Evolutionary conservation across 2,113 vertebrate genomes (phyloP).

Genomic region (Microtus ochrogaster): DNA sequence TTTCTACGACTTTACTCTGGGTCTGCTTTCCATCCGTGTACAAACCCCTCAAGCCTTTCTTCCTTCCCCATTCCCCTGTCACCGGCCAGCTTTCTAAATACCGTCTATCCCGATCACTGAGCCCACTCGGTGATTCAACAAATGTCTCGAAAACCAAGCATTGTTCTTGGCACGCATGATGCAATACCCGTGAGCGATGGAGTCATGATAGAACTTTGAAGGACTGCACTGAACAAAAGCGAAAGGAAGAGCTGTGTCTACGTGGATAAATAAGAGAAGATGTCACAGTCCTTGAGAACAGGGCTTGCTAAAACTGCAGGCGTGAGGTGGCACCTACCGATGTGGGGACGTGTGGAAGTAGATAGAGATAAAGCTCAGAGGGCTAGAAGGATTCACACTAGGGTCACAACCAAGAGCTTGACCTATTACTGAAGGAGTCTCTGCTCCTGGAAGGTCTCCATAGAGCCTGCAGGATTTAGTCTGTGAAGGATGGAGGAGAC

Average conservation of each 20-base stretch:
- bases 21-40: background rate
- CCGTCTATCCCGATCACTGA: background rate
- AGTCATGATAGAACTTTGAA: background rate
- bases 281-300: background rate
- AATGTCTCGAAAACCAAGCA: background rate
- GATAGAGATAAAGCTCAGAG: accelerated
- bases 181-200: background rate
- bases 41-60: background rate
- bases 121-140: background rate
- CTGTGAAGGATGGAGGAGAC: background rate
- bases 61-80: background rate
- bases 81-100: background rate
- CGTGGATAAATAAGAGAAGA: accelerated
- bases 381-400: too few species aligned
- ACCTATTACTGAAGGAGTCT: background rate
- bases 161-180: background rate
- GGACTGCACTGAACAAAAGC: background rate
- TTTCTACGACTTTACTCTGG: background rate
- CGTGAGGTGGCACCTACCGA: too few species aligned
- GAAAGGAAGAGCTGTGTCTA: background rate
- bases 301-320: background rate
- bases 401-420: background rate
- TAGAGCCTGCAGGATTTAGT: background rate
- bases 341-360: accelerated
- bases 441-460: background rate